Percentiles rank a stretch among this genome's conserved stretches.
Evolutionary conservation across 2,888 invertebrate genomes (phyloP).

Genomic region (Allacma fusca): DNA sequence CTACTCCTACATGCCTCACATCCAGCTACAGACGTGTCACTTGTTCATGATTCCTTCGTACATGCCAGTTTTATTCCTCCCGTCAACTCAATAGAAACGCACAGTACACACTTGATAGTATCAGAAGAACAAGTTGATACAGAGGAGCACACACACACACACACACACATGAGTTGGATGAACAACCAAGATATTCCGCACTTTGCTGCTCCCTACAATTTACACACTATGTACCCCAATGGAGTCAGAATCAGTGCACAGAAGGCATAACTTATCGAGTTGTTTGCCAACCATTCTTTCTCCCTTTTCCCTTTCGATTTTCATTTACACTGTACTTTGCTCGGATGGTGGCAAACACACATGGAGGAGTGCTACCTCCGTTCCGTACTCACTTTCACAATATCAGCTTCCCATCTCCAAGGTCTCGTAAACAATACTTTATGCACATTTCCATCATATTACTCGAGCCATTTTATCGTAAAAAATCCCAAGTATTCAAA

Average conservation of each 20-base stretch:
- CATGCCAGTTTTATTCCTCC: too few relatives aligned
- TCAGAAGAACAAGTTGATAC: background rate
- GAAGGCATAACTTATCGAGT: background rate
- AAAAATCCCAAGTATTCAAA: background rate
- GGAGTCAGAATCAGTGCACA: background rate
- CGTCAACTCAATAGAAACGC: too few relatives aligned
- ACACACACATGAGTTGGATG: background rate
- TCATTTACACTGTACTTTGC: background rate
- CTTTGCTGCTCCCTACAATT: too few relatives aligned
- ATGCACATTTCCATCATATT: background rate
- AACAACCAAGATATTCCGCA: background rate
- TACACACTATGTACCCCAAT: too few relatives aligned
- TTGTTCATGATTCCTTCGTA: too few relatives aligned
- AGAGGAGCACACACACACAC: too few relatives aligned
- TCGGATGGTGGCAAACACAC: background rate
- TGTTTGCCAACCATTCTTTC: background rate
- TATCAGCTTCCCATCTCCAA: background rate
- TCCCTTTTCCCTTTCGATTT: constrained; percentile 7
- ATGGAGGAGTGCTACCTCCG: background rate
- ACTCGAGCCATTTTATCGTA: background rate
- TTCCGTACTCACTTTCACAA: background rate
- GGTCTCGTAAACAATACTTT: constrained; percentile 4
- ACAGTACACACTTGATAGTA: too few relatives aligned
- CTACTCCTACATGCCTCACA: too few relatives aligned
- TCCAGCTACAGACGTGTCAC: too few relatives aligned